Percentiles rank a stretch among this genome's conserved stretches.
phyloP scores from a whole-genome alignment of 1,140 invertebrate genomes.

The Tribolium madens region DNA sequence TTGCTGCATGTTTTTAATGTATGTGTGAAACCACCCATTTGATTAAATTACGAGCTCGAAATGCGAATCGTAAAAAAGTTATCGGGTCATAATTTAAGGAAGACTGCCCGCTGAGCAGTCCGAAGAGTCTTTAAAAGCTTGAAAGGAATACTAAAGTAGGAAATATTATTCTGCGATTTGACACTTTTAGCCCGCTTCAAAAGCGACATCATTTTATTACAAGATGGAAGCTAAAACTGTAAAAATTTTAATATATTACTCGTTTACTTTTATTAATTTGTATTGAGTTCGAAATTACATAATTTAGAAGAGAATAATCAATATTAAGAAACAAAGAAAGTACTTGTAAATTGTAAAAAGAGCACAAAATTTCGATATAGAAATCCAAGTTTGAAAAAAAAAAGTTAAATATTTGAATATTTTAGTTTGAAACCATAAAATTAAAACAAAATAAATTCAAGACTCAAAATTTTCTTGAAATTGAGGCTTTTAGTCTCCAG shows the following conservation, averaged over 20 bases:
- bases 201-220: neutral
- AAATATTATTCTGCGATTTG: neutral
- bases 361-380: no score
- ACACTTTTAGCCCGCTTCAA: neutral
- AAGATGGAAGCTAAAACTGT: neutral
- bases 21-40: neutral
- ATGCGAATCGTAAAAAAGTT: neutral
- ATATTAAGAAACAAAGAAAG: no score
- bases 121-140: neutral
- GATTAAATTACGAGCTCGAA: neutral
- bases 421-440: no score
- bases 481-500: neutral
- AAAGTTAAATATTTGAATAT: no score
- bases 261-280: no score
- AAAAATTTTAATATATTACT: neutral
- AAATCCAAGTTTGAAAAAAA: no score
- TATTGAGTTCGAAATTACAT: no score
- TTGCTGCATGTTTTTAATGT: neutral
- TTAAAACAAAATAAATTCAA: no score
- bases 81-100: neutral
- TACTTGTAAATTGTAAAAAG: no score
- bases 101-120: neutral
- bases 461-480: no score
- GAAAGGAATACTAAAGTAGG: neutral
- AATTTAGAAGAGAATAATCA: no score